These are phyloP conservation scores for Empidonax alnorum DNA, from an alignment of 2,113 vertebrate genomes.

Conservation along the genomic window DNA sequence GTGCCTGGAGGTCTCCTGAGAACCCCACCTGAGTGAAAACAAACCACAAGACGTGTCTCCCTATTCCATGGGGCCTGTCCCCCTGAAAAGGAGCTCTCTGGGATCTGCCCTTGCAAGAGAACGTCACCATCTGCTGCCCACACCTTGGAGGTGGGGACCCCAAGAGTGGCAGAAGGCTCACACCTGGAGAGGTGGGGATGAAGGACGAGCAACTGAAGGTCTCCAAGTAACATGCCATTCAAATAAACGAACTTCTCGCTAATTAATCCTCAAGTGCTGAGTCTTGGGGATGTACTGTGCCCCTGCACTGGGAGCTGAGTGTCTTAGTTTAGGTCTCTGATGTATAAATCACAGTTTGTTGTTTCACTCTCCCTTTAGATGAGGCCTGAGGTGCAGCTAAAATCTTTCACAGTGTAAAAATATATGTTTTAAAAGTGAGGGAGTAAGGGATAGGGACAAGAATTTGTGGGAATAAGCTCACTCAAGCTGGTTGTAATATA, in stretches of 20 bases:
- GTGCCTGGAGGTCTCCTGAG: neutral
- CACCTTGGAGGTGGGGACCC: neutral
- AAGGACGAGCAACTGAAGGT: neutral
- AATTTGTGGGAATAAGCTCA: neutral
- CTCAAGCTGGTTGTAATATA: fast-evolving
- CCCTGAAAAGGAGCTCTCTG: neutral
- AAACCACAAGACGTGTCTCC: no score
- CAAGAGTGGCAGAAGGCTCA: neutral
- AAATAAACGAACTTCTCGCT: neutral
- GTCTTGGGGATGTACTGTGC: neutral
- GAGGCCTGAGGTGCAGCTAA: neutral
- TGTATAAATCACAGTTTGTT: neutral
- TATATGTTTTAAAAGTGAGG: neutral
- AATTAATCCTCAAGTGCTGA: neutral
- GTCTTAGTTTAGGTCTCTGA: neutral
- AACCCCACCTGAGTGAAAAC: neutral
- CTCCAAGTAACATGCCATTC: neutral
- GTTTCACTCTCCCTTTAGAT: neutral
- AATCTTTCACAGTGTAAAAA: neutral
- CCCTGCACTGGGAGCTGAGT: neutral
- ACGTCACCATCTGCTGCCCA: neutral
- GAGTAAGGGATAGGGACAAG: neutral
- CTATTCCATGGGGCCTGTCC: no score
- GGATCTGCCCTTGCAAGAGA: neutral
- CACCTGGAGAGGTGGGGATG: neutral